These are phyloP conservation scores for Diphyllodes magnificus DNA, from an alignment of 2,113 vertebrate species.

Conservation along the genomic window DNA sequence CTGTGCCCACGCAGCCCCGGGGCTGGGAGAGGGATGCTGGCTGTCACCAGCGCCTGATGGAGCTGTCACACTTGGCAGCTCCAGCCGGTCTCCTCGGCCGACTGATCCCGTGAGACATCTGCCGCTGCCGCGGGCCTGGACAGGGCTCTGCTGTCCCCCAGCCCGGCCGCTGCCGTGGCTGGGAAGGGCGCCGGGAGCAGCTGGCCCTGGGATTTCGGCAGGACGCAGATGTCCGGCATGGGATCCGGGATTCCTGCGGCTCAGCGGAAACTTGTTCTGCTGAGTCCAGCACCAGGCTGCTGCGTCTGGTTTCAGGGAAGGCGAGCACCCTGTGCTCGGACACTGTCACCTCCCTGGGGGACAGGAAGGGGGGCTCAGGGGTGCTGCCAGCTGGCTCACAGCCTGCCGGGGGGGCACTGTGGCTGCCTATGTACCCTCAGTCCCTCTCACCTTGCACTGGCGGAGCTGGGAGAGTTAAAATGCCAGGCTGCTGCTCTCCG, in stretches of 20 bases:
- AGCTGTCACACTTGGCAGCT: constrained; percentile 18
- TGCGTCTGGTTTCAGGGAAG: not conserved
- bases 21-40: not conserved
- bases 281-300: not conserved
- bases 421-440: accelerated
- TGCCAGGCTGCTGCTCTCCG: not conserved
- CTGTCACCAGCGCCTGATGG: not conserved
- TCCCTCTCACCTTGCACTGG: not conserved
- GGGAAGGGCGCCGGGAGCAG: not conserved
- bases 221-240: not conserved
- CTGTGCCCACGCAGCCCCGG: not conserved
- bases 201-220: not conserved
- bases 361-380: not conserved
- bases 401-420: not conserved
- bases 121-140: not conserved
- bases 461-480: constrained; percentile 28
- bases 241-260: not conserved
- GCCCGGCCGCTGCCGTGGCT: accelerated
- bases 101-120: not conserved
- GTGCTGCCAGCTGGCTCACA: not conserved
- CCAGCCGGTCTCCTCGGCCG: not conserved
- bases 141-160: not conserved
- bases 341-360: not conserved
- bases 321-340: not conserved
- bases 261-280: constrained; percentile 8